Evolutionary conservation across 2,797 vertebrate genomes (phyloP), one percentile per base, ranked within the genome.

Genomic region (Selene dorsalis): DNA sequence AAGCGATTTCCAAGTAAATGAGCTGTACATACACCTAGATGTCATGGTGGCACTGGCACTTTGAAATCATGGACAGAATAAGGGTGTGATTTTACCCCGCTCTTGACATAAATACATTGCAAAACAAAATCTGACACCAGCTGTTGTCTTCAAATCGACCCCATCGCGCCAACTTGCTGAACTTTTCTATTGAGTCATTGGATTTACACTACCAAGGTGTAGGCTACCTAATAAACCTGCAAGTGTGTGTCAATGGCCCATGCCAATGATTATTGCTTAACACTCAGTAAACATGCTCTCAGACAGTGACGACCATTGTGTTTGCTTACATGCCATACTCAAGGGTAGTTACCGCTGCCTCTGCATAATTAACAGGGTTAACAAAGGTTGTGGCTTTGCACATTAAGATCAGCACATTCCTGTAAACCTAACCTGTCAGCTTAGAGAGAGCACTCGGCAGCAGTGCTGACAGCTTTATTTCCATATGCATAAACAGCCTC

Each of bases 331-430:
- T 38, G 20, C 20, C 62, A 24, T 5, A 4, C 82, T 87, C 57
- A 78, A 82, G 82, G 84, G 86, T 72, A 69, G 70, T 38, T 39
- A 11, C 72, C 56, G 18, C 60, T 3, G 43, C 13, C 17, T 56
- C 64, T 67, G 52, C 55, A 69, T 83, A 77, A 88, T 92, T 85
- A 80, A 62, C 38, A 38, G 30, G 75, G 75, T 84, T 82, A 81
- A 82, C 66, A 55, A 69, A 88, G 56, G 78, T 74, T 84, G 77
- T 65, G 74, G 69, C 58, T 56, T 47, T 70, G 58, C 70, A 17
- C 75, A 64, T 43, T 62, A n/a, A 81, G 69, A 88, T 91, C 87
- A 85, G 79, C 87, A 76, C 67, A 57, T 80, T 83, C 55, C 53
- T 65, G 71, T 32, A 75, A 75, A 86, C 63, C 67, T 59, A 81